Percentiles rank a stretch among this genome's conserved stretches.
These are phyloP conservation scores for Ataeniobius toweri DNA, from an alignment of 2,797 vertebrate species.

Conservation along the genomic window DNA sequence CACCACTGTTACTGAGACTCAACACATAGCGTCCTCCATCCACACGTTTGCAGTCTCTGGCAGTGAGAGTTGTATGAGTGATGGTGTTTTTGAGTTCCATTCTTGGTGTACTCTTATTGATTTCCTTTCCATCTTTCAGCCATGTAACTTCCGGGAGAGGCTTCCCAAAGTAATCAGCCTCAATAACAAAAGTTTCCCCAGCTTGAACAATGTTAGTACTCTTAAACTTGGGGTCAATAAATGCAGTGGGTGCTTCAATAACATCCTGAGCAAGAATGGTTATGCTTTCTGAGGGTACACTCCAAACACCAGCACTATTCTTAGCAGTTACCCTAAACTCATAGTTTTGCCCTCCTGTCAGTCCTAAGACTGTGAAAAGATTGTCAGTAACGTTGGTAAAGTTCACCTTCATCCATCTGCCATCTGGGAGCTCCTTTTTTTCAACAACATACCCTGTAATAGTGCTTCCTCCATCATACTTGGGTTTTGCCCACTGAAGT, in stretches of 20 bases:
- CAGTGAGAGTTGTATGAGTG: slow-evolving; percentile 86
- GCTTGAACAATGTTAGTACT: slow-evolving; percentile 83
- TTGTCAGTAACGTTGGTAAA: slow-evolving; percentile 91
- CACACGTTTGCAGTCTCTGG: slow-evolving; percentile 82
- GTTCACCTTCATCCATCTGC: slow-evolving; percentile 95
- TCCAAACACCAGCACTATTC: slow-evolving; percentile 91
- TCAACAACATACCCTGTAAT: slow-evolving; percentile 92
- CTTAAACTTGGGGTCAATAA: slow-evolving; percentile 90
- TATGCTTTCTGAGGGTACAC: slow-evolving; percentile 87
- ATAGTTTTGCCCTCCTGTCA: slow-evolving; percentile 89
- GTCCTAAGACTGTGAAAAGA: slow-evolving; percentile 87
- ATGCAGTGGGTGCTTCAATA: slow-evolving; percentile 86
- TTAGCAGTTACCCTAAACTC: slow-evolving; percentile 93
- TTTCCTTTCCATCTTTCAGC: slow-evolving; percentile 89
- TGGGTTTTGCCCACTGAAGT: slow-evolving; percentile 90
- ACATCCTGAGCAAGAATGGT: slow-evolving; percentile 89
- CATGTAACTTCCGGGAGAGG: slow-evolving; percentile 90
- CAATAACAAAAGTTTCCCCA: slow-evolving; percentile 91
- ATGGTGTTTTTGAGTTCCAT: slow-evolving; percentile 88
- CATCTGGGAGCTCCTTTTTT: slow-evolving; percentile 91
- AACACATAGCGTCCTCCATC: slow-evolving; percentile 92
- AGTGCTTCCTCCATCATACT: slow-evolving; percentile 90
- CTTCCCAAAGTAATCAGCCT: slow-evolving; percentile 93
- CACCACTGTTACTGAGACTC: slow-evolving; percentile 89
- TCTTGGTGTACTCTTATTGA: slow-evolving; percentile 84